Percentiles rank a stretch among this genome's conserved stretches.
These are phyloP conservation scores for Sterrhoptilus dennistouni DNA, from an alignment of 2,113 vertebrate species.

Conservation along the genomic window DNA sequence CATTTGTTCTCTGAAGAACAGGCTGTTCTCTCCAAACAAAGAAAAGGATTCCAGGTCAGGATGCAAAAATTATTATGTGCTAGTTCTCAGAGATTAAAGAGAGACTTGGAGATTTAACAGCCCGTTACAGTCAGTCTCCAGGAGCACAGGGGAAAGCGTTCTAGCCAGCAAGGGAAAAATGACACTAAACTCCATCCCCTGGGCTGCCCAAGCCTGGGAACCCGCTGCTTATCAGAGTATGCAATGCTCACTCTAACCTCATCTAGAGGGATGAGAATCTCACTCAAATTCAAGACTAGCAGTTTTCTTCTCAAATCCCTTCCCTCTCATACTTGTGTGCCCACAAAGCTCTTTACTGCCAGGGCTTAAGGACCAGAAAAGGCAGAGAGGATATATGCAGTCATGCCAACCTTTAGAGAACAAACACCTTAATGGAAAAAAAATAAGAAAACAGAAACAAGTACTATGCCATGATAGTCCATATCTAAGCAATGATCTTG, in stretches of 20 bases:
- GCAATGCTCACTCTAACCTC: not conserved
- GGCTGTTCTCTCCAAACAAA: constrained; percentile 55
- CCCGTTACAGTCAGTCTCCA: not conserved
- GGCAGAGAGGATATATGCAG: not conserved
- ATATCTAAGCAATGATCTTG: constrained; percentile 66
- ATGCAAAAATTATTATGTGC: constrained; percentile 61
- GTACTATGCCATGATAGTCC: constrained; percentile 63
- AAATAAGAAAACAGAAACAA: not conserved
- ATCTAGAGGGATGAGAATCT: not conserved
- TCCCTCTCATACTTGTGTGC: not conserved
- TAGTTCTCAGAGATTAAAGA: constrained; percentile 50
- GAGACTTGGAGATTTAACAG: constrained; percentile 48
- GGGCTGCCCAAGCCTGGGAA: not conserved
- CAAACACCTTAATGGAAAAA: constrained; percentile 50
- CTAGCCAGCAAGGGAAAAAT: not conserved
- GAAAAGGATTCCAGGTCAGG: constrained; percentile 58
- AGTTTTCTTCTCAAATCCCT: not conserved
- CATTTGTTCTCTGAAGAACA: constrained; percentile 47
- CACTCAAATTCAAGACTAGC: not conserved
- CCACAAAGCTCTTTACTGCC: not conserved
- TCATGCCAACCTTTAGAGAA: constrained; percentile 63
- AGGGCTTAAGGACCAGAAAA: not conserved
- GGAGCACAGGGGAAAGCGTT: not conserved
- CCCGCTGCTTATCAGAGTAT: not conserved
- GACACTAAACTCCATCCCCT: not conserved